Conservation (phyloP, 2,113 vertebrate genomes). For the Festucalex cinctus region DNA sequence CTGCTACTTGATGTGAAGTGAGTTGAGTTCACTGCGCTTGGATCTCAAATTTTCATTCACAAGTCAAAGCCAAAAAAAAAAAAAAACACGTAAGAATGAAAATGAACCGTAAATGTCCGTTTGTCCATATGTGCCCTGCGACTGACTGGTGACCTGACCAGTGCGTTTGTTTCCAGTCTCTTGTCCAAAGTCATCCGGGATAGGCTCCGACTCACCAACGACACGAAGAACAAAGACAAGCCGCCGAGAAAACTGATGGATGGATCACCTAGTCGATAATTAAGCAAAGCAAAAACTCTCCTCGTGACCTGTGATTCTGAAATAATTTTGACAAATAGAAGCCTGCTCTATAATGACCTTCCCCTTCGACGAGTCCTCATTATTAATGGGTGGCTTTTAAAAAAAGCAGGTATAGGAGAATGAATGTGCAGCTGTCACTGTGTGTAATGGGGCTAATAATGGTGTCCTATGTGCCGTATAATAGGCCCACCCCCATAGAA, state of each 20-base stretch:
- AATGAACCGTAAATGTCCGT: too few species aligned
- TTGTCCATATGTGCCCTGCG: background rate
- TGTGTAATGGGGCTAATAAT: slow-evolving; percentile 80
- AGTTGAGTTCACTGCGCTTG: too few species aligned
- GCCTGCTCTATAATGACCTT: slow-evolving; percentile 68
- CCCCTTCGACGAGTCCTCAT: slow-evolving; percentile 53
- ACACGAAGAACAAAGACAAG: background rate
- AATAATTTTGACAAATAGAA: slow-evolving; percentile 78
- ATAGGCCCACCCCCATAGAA: slow-evolving; percentile 63
- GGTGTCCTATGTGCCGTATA: slow-evolving; percentile 67
- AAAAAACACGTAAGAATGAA: too few species aligned
- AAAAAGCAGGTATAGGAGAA: slow-evolving; percentile 76
- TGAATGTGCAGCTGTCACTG: slow-evolving; percentile 74
- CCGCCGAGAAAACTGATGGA: background rate
- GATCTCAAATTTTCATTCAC: too few species aligned
- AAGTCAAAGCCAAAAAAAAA: too few species aligned
- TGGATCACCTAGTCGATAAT: slow-evolving; percentile 59
- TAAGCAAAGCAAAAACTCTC: slow-evolving; percentile 72
- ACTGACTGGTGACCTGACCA: background rate
- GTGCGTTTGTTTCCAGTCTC: background rate
- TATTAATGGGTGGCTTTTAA: slow-evolving; percentile 74
- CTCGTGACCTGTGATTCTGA: slow-evolving; percentile 63
- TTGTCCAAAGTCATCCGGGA: background rate
- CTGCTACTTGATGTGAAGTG: too few species aligned
- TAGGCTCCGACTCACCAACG: background rate